These are phyloP conservation scores for Cyprinodon tularosa DNA, from an alignment of 2,113 vertebrate species.

Conservation along the genomic window DNA sequence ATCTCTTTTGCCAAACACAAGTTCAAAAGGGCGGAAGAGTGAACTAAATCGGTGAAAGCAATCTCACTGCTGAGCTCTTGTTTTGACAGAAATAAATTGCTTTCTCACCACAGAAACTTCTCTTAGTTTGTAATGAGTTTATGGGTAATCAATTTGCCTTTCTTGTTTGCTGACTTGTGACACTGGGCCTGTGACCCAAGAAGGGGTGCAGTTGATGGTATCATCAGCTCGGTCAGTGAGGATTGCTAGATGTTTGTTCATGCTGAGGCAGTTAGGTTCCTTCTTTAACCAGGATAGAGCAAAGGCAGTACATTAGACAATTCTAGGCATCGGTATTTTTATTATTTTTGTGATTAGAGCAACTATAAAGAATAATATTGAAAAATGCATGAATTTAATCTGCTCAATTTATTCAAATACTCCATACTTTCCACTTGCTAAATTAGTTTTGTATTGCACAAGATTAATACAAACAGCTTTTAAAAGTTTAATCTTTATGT, in stretches of 20 bases:
- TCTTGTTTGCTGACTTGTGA: slow-evolving; percentile 45
- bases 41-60: slow-evolving; percentile 32
- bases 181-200: slow-evolving; percentile 45
- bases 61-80: slow-evolving; percentile 41
- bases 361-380: background rate
- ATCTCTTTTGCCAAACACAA: slow-evolving; percentile 21
- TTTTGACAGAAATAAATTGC: slow-evolving; percentile 60
- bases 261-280: slow-evolving; percentile 32
- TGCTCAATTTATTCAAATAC: too few species aligned
- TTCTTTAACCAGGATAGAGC: slow-evolving; percentile 31
- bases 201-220: slow-evolving; percentile 21
- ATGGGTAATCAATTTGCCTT: slow-evolving; percentile 65
- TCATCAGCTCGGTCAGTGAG: slow-evolving; percentile 36
- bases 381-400: too few species aligned
- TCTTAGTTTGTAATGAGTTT: slow-evolving; percentile 65
- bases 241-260: slow-evolving; percentile 21
- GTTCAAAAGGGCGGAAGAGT: slow-evolving; percentile 30
- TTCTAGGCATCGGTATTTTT: background rate
- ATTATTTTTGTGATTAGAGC: background rate
- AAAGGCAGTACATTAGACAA: slow-evolving; percentile 17
- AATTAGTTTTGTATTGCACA: too few species aligned
- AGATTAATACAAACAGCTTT: too few species aligned
- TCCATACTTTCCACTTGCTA: too few species aligned
- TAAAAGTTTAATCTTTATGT: too few species aligned
- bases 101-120: slow-evolving; percentile 38